Conservation (phyloP, 2,113 vertebrate genomes). For the Macquaria australasica region DNA sequence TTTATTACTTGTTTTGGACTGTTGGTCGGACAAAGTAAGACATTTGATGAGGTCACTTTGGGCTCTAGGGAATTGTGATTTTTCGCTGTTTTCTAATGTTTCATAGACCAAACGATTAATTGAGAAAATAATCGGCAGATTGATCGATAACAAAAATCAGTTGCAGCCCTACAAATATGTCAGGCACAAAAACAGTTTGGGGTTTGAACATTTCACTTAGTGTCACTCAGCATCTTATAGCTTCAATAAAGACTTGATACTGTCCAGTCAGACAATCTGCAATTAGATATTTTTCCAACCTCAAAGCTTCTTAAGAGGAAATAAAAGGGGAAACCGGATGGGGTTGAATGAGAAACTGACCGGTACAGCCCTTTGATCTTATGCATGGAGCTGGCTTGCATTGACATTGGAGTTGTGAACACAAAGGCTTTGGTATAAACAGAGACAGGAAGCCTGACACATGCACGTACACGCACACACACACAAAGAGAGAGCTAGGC, state of each 20-base stretch:
- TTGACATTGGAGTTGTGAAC: conserved; percentile 41
- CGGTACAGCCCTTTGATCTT: conserved; percentile 22
- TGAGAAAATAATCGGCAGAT: not conserved
- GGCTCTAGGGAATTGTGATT: no score
- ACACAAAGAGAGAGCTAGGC: conserved; percentile 46
- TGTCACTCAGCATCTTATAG: not conserved
- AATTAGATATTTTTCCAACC: not conserved
- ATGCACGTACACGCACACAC: conserved; percentile 40
- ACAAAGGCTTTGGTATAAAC: conserved; percentile 41
- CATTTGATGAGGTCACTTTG: not conserved
- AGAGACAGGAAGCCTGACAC: conserved; percentile 26
- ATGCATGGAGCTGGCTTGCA: not conserved
- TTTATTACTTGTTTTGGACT: not conserved
- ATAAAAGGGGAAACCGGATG: not conserved
- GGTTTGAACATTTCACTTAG: not conserved
- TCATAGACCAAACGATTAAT: not conserved
- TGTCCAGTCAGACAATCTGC: not conserved
- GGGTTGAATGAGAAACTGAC: conserved; percentile 2
- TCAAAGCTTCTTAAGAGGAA: conserved; percentile 1
- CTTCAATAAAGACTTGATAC: not conserved
- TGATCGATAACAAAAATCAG: not conserved
- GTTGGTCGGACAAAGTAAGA: not conserved
- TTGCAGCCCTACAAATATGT: not conserved
- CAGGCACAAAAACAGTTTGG: not conserved
- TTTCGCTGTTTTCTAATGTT: not conserved